These are phyloP conservation scores for Cheumatopsyche charites DNA, from an alignment of 1,140 invertebrate genomes.

Conservation along the genomic window DNA sequence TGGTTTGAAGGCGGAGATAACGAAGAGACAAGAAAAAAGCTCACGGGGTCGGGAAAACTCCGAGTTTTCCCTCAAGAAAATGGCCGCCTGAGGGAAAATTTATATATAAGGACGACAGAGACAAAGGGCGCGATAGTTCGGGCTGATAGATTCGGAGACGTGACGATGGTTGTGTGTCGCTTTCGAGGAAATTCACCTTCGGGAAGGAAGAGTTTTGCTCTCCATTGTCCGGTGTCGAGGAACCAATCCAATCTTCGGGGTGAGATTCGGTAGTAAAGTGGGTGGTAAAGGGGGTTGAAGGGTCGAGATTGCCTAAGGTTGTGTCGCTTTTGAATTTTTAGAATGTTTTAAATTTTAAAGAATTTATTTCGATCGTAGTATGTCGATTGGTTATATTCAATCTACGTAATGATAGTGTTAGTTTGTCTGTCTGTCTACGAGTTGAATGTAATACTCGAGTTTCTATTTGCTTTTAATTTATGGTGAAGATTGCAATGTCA, in stretches of 20 bases:
- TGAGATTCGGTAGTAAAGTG: neutral
- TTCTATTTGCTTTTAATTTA: too few relatives aligned
- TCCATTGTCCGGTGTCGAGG: slow-evolving; percentile 21
- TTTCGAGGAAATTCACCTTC: neutral
- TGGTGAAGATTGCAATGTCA: too few relatives aligned
- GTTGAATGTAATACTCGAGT: too few relatives aligned
- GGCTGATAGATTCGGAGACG: slow-evolving; percentile 30
- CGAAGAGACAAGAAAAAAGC: slow-evolving; percentile 31
- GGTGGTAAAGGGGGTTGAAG: too few relatives aligned
- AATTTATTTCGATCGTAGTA: neutral
- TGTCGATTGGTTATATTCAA: neutral
- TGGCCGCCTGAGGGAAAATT: neutral
- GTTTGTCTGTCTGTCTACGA: neutral
- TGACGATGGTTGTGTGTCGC: slow-evolving; percentile 7
- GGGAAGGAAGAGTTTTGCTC: neutral
- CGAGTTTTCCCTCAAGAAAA: neutral
- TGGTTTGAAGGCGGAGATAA: slow-evolving; percentile 43
- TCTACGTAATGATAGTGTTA: neutral
- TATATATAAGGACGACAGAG: slow-evolving; percentile 33
- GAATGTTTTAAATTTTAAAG: neutral
- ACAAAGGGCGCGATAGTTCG: slow-evolving; percentile 34
- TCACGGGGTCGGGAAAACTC: slow-evolving; percentile 22
- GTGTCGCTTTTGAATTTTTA: neutral
- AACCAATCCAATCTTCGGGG: slow-evolving; percentile 6
- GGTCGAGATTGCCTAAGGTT: too few relatives aligned